Base-by-base conservation (phyloP, 1,140 invertebrate genomes). In the Eufriesea mexicana region DNA sequence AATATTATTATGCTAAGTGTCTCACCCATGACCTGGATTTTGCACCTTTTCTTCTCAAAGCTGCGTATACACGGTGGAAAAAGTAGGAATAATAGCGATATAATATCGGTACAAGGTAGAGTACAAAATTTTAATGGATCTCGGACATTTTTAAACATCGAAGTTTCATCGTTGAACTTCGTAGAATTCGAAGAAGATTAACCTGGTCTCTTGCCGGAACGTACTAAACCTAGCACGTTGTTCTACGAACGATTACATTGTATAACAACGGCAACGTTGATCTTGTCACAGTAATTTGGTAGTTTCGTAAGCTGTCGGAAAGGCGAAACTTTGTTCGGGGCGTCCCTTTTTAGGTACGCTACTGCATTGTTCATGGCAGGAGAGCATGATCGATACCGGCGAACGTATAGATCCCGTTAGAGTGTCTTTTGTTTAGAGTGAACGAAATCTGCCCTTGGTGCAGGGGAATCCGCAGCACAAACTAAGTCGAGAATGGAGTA, bases 351-450 rank as follows among this genome's bases (percentile, higher is more conserved):
- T n/a, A 49, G 51, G 28, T 72, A 79, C 55, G 67, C 61, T 28
- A 45, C 23, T 49, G 54, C 67, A 42, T 16, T 16, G 45, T 59
- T n/a, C 54, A 35, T 25, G 54, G 35, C 55, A 61, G 12, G 67
- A 49, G 67, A 25, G 49, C 23, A 62, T 79, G 72, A 79, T 79
- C 77, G 66, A 79, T 79, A 79, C 20, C 20, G 10, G 20, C 20
- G 14, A 20, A 25, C 7, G 4, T 35, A 51, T 72, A 59, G 77
- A 79, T 72, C 68, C 45, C 25, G 25, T 61, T 79, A 42, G 55
- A 72, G 10, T 8, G 55, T 71, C 77, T 79, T 72, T 79, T 79
- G 77, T 79, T 72, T 57, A 72, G 16, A 59, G 14, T 0, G 55
- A 45, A 70, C 28, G 55, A 45, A 70, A 70, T 61, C 47, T 51